phyloP scores from a whole-genome alignment of 2,113 vertebrate genomes.

The Albula glossodonta region DNA sequence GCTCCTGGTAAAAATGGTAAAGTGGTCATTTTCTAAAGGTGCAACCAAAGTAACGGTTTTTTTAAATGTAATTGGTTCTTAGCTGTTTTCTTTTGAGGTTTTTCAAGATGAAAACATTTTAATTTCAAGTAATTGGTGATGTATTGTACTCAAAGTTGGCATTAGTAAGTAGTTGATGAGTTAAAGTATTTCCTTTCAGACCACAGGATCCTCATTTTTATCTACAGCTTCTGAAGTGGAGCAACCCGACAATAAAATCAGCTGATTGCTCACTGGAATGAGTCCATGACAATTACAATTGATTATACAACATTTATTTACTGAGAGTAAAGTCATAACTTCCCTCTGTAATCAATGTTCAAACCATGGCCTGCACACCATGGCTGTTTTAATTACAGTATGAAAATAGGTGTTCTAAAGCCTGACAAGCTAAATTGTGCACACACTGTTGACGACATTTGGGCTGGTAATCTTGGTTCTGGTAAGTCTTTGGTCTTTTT shows the following conservation, averaged over 20 bases:
- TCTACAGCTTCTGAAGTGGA: constrained; percentile 56
- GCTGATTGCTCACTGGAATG: neutral
- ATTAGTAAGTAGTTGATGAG: too few species aligned
- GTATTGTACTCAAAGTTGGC: neutral
- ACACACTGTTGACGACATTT: neutral
- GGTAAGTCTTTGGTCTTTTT: too few species aligned
- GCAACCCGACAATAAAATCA: constrained; percentile 46
- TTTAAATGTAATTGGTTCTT: too few species aligned
- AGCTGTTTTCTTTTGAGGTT: too few species aligned
- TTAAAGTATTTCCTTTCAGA: constrained; percentile 44
- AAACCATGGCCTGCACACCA: neutral
- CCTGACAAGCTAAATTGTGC: neutral
- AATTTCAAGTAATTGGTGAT: too few species aligned
- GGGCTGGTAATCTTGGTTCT: neutral
- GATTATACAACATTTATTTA: neutral
- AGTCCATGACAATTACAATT: neutral
- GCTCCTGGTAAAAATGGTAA: too few species aligned
- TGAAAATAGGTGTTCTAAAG: neutral
- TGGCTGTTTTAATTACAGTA: neutral
- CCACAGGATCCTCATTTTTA: constrained; percentile 64
- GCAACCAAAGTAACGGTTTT: too few species aligned
- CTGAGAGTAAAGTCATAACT: neutral
- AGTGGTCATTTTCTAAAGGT: too few species aligned
- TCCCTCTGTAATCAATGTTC: neutral
- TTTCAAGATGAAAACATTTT: too few species aligned